Conservation (phyloP, 2,888 invertebrate species). For the Maniola hyperantus region DNA sequence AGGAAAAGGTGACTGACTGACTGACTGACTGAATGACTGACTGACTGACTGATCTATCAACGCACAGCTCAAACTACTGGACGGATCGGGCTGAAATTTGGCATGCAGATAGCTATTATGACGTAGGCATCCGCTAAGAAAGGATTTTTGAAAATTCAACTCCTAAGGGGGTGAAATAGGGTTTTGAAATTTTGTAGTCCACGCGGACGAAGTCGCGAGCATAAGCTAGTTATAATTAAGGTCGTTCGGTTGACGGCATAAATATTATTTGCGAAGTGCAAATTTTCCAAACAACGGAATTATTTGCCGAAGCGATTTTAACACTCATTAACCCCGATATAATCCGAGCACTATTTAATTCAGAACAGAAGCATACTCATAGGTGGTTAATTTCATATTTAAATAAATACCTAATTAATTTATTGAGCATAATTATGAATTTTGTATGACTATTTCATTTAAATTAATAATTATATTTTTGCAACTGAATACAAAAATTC, state of each 20-base stretch:
- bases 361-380: neutral
- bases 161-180: no score
- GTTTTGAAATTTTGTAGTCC: no score
- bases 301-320: conserved; percentile 14
- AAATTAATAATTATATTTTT: neutral
- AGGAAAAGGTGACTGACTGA: no score
- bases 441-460: neutral
- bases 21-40: no score
- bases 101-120: no score
- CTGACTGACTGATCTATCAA: no score
- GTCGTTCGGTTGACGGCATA: conserved; percentile 2
- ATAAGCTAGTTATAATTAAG: conserved; percentile 9
- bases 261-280: conserved; percentile 10
- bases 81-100: no score
- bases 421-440: neutral
- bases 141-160: no score
- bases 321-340: conserved; percentile 13
- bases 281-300: conserved; percentile 13
- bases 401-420: neutral
- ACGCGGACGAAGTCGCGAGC: no score
- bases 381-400: conserved; percentile 9
- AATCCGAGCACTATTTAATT: conserved; percentile 7
- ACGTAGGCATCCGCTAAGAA: no score
- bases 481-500: neutral
- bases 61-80: no score